Percentiles rank a stretch among this genome's conserved stretches.
These are phyloP conservation scores for Perithous albicinctus DNA, from an alignment of 2,888 invertebrate genomes.

Conservation along the genomic window DNA sequence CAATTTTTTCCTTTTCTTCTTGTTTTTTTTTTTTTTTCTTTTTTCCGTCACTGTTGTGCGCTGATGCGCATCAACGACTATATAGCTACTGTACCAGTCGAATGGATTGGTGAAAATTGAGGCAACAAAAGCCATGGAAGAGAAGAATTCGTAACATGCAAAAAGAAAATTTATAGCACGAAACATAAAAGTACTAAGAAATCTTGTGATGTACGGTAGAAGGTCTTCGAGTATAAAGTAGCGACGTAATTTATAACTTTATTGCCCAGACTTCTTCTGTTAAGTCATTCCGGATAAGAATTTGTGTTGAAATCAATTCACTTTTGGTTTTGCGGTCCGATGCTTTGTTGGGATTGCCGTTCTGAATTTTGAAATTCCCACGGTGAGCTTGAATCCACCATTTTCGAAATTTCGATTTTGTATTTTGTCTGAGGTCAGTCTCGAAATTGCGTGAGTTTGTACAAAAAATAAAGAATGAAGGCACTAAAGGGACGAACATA, in stretches of 20 bases:
- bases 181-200: background rate
- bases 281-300: too few species aligned
- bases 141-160: background rate
- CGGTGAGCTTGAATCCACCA: too few species aligned
- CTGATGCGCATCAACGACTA: slow-evolving; percentile 21
- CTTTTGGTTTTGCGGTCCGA: too few species aligned
- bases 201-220: background rate
- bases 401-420: too few species aligned
- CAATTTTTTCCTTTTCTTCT: background rate
- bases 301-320: too few species aligned
- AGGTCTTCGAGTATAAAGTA: background rate
- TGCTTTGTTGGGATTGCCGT: too few species aligned
- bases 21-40: background rate
- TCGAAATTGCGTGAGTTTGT: too few species aligned
- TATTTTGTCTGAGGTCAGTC: too few species aligned
- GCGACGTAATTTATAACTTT: background rate
- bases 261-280: too few species aligned
- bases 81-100: background rate
- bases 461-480: too few species aligned
- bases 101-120: background rate
- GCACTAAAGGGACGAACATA: too few species aligned
- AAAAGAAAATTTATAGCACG: background rate
- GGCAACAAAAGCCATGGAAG: background rate
- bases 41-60: slow-evolving; percentile 41
- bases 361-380: too few species aligned